These are phyloP conservation scores for Microcebus lehilahytsara DNA, from an alignment of 2,113 vertebrate genomes.

Conservation along the genomic window DNA sequence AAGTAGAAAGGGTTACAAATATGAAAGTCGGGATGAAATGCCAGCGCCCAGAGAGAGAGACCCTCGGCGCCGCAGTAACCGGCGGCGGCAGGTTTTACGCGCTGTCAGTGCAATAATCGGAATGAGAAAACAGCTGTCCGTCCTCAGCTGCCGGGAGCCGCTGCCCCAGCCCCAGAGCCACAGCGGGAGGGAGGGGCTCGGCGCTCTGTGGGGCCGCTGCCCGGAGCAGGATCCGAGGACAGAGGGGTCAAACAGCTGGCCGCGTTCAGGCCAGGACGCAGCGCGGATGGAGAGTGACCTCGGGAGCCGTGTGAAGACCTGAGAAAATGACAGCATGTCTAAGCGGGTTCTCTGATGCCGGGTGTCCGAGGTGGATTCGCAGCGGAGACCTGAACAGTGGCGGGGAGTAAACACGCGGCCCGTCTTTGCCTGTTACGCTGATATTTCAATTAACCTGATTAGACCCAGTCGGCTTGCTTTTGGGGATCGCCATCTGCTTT, in stretches of 20 bases:
- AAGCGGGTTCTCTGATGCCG: fast-evolving
- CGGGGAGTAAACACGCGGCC: fast-evolving
- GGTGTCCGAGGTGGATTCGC: no score
- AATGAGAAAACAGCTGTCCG: not conserved
- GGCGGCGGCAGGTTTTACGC: not conserved
- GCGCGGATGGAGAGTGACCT: fast-evolving
- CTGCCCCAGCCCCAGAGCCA: not conserved
- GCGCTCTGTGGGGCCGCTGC: fast-evolving
- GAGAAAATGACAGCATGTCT: fast-evolving
- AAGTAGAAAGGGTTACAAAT: slow-evolving; percentile 74
- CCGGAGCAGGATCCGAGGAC: fast-evolving
- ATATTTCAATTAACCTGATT: not conserved
- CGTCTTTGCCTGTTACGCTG: not conserved
- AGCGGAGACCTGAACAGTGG: fast-evolving
- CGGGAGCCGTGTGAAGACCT: no score
- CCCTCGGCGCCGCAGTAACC: slow-evolving; percentile 7
- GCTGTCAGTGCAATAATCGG: not conserved
- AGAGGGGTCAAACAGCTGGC: fast-evolving
- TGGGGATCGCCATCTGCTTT: no score
- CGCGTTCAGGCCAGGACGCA: fast-evolving
- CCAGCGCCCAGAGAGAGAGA: slow-evolving; percentile 1
- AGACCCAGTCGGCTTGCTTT: not conserved
- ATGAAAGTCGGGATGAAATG: slow-evolving; percentile 65
- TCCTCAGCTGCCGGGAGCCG: not conserved
- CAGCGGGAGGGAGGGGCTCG: fast-evolving